A percentile compares a stretch with the other conserved stretches of the same genome.
Evolutionary conservation across 2,113 vertebrate species (phyloP).

Genomic region (Clarias batrachus): DNA sequence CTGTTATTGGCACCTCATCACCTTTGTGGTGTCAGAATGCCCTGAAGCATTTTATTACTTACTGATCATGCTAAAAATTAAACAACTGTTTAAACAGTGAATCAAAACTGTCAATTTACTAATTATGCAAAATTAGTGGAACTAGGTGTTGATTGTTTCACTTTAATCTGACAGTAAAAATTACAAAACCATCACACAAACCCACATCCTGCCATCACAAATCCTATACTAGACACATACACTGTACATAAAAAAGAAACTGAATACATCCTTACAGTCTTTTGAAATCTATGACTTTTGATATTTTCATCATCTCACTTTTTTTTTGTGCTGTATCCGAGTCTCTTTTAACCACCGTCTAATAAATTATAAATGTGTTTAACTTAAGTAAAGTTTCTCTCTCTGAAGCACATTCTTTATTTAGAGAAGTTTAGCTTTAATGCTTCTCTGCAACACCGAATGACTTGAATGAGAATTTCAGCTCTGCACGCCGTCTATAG

Average conservation of each 20-base stretch:
- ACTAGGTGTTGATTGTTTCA: neutral
- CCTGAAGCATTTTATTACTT: neutral
- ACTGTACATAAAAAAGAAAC: neutral
- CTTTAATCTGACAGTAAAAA: neutral
- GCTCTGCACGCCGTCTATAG: neutral
- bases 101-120: neutral
- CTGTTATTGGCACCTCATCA: neutral
- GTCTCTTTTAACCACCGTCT: neutral
- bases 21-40: neutral
- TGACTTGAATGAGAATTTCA: neutral
- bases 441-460: neutral
- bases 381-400: conserved; percentile 13
- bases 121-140: neutral
- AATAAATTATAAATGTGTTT: conserved; percentile 13
- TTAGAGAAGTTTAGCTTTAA: conserved; percentile 14
- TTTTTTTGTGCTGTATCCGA: neutral
- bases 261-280: neutral
- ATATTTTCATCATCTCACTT: neutral
- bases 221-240: neutral
- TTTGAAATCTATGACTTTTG: neutral
- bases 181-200: neutral
- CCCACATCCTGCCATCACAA: too few relatives aligned
- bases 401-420: neutral
- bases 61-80: neutral
- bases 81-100: neutral